phyloP scores from a whole-genome alignment of 2,113 vertebrate genomes.

The Bubalus kerabau region DNA sequence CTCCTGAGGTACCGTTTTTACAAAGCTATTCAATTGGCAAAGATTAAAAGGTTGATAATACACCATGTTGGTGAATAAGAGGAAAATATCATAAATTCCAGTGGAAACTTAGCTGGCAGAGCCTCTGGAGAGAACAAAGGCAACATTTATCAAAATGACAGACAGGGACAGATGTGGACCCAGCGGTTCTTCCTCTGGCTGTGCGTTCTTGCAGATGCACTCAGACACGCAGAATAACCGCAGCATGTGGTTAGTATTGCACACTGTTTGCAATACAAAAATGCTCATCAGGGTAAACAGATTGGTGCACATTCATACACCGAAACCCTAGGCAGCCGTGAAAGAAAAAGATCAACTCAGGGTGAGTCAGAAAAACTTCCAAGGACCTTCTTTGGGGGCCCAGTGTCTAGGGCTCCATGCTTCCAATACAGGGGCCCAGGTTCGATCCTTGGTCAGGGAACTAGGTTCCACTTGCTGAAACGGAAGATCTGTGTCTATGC shows the following conservation, averaged over 20 bases:
- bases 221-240: neutral
- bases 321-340: neutral
- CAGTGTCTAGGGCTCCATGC: neutral
- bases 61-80: neutral
- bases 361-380: neutral
- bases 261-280: neutral
- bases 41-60: neutral
- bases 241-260: neutral
- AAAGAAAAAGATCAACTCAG: neutral
- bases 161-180: neutral
- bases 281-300: neutral
- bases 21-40: neutral
- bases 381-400: neutral
- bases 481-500: neutral
- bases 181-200: neutral
- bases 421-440: neutral
- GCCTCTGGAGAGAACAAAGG: neutral
- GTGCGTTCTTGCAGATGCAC: neutral
- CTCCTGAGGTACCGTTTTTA: neutral
- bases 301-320: neutral
- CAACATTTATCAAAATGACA: neutral
- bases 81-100: neutral
- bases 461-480: neutral
- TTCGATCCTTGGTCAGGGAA: neutral
- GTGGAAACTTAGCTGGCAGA: neutral